Conservation (phyloP, 2,113 vertebrate genomes). For the Drymodes brunneopygia region DNA sequence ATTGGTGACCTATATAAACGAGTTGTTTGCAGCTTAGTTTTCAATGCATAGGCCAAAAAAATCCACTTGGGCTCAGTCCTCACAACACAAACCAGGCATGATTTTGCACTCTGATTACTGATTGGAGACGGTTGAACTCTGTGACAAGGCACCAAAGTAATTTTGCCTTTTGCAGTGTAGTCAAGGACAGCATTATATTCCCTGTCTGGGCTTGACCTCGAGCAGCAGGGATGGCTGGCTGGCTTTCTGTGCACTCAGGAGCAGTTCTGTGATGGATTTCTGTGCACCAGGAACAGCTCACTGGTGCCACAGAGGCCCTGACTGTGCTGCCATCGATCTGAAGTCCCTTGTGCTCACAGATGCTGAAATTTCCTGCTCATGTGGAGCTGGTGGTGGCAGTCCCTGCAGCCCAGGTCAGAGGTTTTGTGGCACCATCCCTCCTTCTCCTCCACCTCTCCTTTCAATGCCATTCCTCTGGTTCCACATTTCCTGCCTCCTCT, state of each 20-base stretch:
- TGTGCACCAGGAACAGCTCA: neutral
- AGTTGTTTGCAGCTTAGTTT: neutral
- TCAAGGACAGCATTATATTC: neutral
- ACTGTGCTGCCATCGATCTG: neutral
- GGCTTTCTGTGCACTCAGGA: neutral
- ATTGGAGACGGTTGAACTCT: neutral
- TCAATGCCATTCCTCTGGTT: neutral
- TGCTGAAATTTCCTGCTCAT: neutral
- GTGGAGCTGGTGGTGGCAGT: neutral
- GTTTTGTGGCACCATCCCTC: accelerated
- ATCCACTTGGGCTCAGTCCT: neutral
- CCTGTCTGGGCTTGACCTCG: neutral
- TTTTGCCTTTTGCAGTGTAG: neutral
- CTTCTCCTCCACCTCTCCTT: neutral
- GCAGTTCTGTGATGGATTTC: neutral
- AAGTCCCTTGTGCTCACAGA: neutral
- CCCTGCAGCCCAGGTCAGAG: neutral
- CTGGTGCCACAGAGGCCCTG: neutral
- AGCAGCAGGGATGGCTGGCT: neutral
- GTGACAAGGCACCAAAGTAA: neutral
- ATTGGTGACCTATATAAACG: neutral
- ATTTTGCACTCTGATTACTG: neutral
- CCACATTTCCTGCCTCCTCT: neutral
- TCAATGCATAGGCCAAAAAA: neutral
- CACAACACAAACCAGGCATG: neutral